Conservation (phyloP, 2,888 invertebrate species). For the Microplitis manilae region DNA sequence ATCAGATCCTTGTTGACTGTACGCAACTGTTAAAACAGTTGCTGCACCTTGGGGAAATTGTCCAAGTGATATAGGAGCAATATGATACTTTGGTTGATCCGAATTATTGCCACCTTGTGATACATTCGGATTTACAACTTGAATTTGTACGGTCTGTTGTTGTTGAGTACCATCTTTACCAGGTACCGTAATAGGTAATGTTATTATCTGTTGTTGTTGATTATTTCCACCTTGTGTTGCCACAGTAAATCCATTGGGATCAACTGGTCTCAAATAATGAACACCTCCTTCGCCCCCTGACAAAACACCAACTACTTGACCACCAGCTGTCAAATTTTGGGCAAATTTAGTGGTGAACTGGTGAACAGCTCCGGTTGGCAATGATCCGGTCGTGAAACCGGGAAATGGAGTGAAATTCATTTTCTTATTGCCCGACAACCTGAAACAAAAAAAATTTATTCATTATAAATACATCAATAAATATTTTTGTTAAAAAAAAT, state of each 20-base stretch:
- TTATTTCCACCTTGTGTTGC: conserved; percentile 66
- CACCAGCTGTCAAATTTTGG: conserved; percentile 80
- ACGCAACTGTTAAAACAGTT: conserved; percentile 83
- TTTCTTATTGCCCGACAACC: conserved; percentile 55
- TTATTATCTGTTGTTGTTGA: conserved; percentile 80
- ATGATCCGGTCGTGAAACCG: conserved; percentile 76
- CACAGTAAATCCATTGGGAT: conserved; percentile 72
- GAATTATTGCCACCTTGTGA: conserved; percentile 72
- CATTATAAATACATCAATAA: not conserved
- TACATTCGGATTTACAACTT: conserved; percentile 78
- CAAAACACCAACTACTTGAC: conserved; percentile 82
- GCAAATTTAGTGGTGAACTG: conserved; percentile 80
- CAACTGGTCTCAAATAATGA: conserved; percentile 81
- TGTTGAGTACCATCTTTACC: conserved; percentile 83
- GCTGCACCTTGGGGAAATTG: conserved; percentile 82
- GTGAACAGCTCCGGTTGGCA: conserved; percentile 76
- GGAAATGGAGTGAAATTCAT: conserved; percentile 87
- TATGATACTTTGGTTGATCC: conserved; percentile 82
- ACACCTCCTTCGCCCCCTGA: conserved; percentile 82
- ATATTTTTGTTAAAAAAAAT: not conserved
- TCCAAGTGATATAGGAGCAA: conserved; percentile 82
- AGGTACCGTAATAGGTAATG: conserved; percentile 85
- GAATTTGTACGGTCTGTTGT: conserved; percentile 83
- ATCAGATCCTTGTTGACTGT: conserved; percentile 77
- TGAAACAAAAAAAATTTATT: conserved; percentile 12